Base-by-base conservation (phyloP, 1,140 invertebrate genomes). In the Archivesica marissinica region DNA sequence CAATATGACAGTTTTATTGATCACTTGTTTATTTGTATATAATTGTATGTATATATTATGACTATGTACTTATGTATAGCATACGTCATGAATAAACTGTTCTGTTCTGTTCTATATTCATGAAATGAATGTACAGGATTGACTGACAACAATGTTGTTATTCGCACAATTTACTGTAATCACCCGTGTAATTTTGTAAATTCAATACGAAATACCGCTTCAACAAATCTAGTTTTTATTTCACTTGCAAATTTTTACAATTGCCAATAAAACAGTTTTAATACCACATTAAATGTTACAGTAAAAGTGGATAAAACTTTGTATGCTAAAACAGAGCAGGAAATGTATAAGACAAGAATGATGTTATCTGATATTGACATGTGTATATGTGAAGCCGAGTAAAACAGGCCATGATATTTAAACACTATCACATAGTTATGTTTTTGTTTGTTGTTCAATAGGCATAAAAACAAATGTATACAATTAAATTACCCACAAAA, bases 181-280 rank as follows among this genome's bases (percentile, higher is more conserved):
- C n/a, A n/a, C n/a, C 54, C 54, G 38, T 33, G 30, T 35, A 7
- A 35, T 64, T 64, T 33, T 35, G 4, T n/a, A n/a, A 64, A 11
- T 33, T 35, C 59, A 33, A 64, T 64, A 64, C n/a, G n/a, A 64
- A 64, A 64, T 35, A 35, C 23, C 9, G 20, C 20, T 25, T 35
- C 20, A 15, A 0, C 2, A 13, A 64, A 64, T 25, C 23, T 25
- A 35, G 30, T 35, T 64, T n/a, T 64, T 25, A 64, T 64, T 13
- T 64, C 59, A 0, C 6, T 2, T 64, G 39, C 15, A 44, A 72
- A 70, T 47, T 33, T 72, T 72, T 47, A 72, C 68, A 72, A 72
- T 72, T 35, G 41, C 15, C 39, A 47, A 72, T 72, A 72, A 72
- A 72, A 72, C 39, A 15, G 23, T 72, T 72, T n/a, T 72, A 52